phyloP scores from a whole-genome alignment of 2,797 vertebrate species.

The Tauraco hartlaubi region DNA sequence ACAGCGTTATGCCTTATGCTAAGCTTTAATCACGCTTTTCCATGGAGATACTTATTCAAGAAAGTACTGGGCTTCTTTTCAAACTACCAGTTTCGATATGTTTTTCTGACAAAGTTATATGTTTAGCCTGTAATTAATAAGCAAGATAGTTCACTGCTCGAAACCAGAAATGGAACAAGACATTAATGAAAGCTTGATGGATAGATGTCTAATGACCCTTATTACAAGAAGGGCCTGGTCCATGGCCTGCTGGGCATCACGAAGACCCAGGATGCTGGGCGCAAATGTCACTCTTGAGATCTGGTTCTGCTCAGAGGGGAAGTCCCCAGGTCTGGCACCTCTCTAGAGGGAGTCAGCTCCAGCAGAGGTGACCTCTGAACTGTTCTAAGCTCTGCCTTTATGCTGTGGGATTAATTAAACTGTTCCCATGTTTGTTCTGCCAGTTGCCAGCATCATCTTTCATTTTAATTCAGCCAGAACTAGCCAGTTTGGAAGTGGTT shows the following conservation, averaged over 20 bases:
- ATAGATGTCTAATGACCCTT: not conserved
- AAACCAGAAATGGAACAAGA: not conserved
- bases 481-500: not conserved
- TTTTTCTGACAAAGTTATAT: not conserved
- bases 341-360: not conserved
- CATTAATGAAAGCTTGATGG: not conserved
- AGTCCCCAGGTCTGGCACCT: not conserved
- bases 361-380: not conserved
- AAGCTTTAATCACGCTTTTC: not conserved
- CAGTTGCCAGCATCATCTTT: not conserved
- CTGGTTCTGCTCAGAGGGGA: not conserved
- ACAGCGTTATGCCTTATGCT: not conserved
- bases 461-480: not conserved
- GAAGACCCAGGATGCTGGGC: not conserved
- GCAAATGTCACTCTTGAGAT: not conserved
- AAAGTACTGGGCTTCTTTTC: not conserved
- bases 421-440: not conserved
- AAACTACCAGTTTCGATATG: not conserved
- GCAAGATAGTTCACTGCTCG: not conserved
- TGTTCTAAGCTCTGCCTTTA: not conserved
- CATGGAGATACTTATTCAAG: not conserved
- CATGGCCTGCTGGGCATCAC: not conserved
- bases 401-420: not conserved
- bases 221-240: not conserved
- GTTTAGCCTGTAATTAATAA: not conserved